phyloP scores from a whole-genome alignment of 1,140 invertebrate genomes.

The Pentalonia nigronervosa region DNA sequence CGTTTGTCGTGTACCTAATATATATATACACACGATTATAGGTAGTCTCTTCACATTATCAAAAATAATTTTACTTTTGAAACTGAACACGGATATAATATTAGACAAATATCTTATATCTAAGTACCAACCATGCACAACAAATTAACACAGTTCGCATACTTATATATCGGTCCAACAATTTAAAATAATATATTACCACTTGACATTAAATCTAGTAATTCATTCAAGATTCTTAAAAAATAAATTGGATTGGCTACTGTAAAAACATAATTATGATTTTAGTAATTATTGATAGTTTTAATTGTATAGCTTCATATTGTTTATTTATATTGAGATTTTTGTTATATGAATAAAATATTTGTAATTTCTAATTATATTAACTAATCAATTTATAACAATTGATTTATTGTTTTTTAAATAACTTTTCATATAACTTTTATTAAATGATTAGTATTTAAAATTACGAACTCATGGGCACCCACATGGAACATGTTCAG shows the following conservation, averaged over 20 bases:
- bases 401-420: no score
- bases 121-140: background rate
- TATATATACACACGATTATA: background rate
- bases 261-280: background rate
- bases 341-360: background rate
- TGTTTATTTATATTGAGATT: background rate
- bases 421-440: no score
- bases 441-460: no score
- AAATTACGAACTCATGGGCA: no score
- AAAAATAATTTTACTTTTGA: background rate
- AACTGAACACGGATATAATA: background rate
- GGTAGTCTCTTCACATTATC: background rate
- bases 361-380: background rate
- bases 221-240: background rate
- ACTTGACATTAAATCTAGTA: background rate
- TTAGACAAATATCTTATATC: background rate
- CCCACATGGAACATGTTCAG: no score
- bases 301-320: background rate
- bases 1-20: background rate
- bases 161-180: background rate
- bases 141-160: background rate
- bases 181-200: background rate
- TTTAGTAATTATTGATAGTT: background rate
- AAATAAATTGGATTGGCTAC: background rate
- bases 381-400: no score